A percentile compares a stretch with the other conserved stretches of the same genome.
Conservation (phyloP, 2,113 vertebrate genomes). For the Pygoscelis adeliae region DNA sequence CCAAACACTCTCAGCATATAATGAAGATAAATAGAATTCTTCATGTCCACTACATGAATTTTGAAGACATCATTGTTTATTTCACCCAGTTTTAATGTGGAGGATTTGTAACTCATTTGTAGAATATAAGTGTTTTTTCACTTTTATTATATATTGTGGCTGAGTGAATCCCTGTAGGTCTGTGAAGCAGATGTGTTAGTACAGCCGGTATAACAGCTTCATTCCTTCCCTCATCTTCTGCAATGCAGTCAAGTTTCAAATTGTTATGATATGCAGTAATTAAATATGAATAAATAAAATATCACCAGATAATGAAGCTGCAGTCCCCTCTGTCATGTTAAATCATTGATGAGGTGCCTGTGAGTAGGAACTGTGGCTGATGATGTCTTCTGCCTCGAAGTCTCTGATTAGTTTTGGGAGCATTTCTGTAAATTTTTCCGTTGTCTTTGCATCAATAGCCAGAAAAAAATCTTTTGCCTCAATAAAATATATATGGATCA, state of each 20-base stretch:
- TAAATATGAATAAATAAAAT: slow-evolving; percentile 65
- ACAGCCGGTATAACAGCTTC: slow-evolving; percentile 8
- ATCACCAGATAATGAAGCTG: slow-evolving; percentile 51
- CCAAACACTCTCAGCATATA: slow-evolving; percentile 30
- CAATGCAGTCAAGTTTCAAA: slow-evolving; percentile 15
- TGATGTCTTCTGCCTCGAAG: neutral
- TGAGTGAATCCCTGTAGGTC: slow-evolving; percentile 56
- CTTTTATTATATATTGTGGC: slow-evolving; percentile 33
- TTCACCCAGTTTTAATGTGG: slow-evolving; percentile 20
- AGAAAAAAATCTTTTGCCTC: neutral
- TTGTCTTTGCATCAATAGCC: neutral
- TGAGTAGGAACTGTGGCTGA: slow-evolving; percentile 7
- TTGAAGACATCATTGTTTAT: slow-evolving; percentile 52
- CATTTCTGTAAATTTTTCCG: neutral
- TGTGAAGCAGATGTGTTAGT: slow-evolving; percentile 69
- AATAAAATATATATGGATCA: neutral
- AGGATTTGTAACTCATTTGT: slow-evolving; percentile 65
- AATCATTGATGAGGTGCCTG: slow-evolving; percentile 55
- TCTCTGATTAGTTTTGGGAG: neutral
- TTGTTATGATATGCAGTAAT: slow-evolving; percentile 55
- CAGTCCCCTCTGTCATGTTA: slow-evolving; percentile 34
- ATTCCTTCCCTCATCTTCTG: slow-evolving; percentile 44
- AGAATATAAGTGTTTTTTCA: slow-evolving; percentile 32
- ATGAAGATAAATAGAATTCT: slow-evolving; percentile 66
- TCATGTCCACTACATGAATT: slow-evolving; percentile 17